Evolutionary conservation across 2,113 vertebrate species (phyloP).

Genomic region (Monarcha castaneiventris): DNA sequence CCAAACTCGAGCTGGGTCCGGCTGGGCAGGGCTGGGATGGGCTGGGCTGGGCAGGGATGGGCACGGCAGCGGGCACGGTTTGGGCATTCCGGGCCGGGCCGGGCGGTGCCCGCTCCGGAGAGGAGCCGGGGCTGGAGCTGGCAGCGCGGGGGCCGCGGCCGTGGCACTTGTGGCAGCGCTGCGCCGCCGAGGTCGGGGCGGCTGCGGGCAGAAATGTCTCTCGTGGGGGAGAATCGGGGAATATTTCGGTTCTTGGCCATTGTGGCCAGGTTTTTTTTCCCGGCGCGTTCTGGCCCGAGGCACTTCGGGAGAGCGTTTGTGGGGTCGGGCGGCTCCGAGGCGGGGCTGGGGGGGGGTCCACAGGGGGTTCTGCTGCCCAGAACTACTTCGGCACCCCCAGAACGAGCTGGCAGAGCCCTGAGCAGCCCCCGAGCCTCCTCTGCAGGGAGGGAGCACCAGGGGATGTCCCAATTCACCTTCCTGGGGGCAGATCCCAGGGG

Average conservation of each 20-base stretch:
- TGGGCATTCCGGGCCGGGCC: background rate
- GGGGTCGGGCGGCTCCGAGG: background rate
- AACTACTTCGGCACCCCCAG: background rate
- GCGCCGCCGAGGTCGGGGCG: background rate
- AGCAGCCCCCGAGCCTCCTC: background rate
- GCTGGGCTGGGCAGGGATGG: background rate
- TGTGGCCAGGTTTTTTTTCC: background rate
- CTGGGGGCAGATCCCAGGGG: background rate
- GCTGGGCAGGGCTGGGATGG: too few species aligned
- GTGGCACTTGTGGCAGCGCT: conserved; percentile 22
- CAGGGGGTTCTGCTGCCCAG: background rate
- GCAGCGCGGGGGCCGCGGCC: background rate
- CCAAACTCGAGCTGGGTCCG: background rate
- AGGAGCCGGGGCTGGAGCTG: background rate
- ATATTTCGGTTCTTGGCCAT: background rate
- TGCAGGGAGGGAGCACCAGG: background rate
- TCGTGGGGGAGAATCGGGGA: accelerated
- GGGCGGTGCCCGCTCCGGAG: background rate
- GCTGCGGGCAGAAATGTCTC: background rate
- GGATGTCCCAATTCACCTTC: background rate
- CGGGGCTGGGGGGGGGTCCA: accelerated
- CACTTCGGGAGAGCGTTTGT: background rate
- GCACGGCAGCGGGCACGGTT: background rate
- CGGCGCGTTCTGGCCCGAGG: background rate
- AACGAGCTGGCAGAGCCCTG: background rate